Evolutionary conservation across 2,888 invertebrate species (phyloP), one percentile per base, ranked within the genome.

Genomic region (Autographa gamma): DNA sequence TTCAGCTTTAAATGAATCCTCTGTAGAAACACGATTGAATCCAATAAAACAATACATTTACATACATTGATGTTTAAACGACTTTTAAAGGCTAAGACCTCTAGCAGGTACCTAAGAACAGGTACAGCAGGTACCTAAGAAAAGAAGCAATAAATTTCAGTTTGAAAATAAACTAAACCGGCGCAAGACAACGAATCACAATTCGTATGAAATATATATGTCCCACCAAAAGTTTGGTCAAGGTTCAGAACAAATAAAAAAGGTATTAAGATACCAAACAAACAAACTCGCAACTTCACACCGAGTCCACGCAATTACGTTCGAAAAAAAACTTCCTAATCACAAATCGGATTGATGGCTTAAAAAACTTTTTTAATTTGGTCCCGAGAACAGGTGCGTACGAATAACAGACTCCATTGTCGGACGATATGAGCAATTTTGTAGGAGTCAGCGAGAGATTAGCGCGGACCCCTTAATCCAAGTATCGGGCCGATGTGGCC

Each of bases 401-500:
- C 85, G 86, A 88, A 89, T 88, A 88, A 86, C 88, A 82, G 82
- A 85, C 86, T 86, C 87, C 84, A 88, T 90, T 91, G 89, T 89
- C 81, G 86, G 77, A 80, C 84, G 86, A 84, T 89, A 90, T 89
- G 91, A 90, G 88, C 90, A 88, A 90, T 91, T 91, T 89, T 80
- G 86, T 81, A 74, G 83, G 84, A 91, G 90, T 91, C 90, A 85
- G 88, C 88, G 73, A 87, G 88, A 91, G 92, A 92, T 93, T 92
- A 92, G 87, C 89, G 84, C 82, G 82, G 81, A 82, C 84, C 88
- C 86, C 83, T 85, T 92, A 91, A 91, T 90, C 90, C 89, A 85
- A 86, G 87, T 88, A 90, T 90, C 89, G 90, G 88, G 81, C 73
- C 87, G 86, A 86, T 87, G 88, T 86, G 83, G 85, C 82, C 92